Percentiles rank a stretch among this genome's conserved stretches.
Evolutionary conservation across 2,797 vertebrate genomes (phyloP).

Genomic region (Pseudochromis fuscus): DNA sequence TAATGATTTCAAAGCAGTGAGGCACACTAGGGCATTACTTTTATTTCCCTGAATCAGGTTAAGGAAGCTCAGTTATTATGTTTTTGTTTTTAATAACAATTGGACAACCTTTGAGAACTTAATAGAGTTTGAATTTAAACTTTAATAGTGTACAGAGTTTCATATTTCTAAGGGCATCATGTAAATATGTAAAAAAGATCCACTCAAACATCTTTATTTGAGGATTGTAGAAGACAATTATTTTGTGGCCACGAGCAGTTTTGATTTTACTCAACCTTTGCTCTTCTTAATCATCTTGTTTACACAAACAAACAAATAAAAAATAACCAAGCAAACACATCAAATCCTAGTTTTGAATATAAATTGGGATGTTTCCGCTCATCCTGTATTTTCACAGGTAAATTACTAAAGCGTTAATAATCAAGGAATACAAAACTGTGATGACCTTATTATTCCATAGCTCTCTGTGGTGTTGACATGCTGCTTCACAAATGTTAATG

Average conservation of each 20-base stretch:
- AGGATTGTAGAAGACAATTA: constrained; percentile 19
- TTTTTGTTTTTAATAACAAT: constrained; percentile 52
- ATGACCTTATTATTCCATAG: constrained; percentile 55
- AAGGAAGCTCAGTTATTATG: constrained; percentile 42
- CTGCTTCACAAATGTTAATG: constrained; percentile 70
- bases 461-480: constrained; percentile 46
- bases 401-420: constrained; percentile 33
- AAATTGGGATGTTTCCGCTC: not conserved
- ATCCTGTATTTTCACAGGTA: constrained; percentile 27
- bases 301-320: constrained; percentile 10
- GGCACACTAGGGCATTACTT: constrained; percentile 28
- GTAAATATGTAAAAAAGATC: constrained; percentile 23
- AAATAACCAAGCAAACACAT: not conserved
- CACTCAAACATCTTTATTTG: constrained; percentile 12
- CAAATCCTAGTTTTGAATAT: not conserved
- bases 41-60: constrained; percentile 49
- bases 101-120: constrained; percentile 27
- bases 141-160: constrained; percentile 17
- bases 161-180: constrained; percentile 23
- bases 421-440: constrained; percentile 18
- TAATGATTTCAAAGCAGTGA: constrained; percentile 53
- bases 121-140: constrained; percentile 21
- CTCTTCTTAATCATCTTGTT: constrained; percentile 56
- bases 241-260: constrained; percentile 24
- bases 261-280: constrained; percentile 36